Base-by-base conservation (phyloP, 2,888 invertebrate genomes). In the Sycophila texana region DNA sequence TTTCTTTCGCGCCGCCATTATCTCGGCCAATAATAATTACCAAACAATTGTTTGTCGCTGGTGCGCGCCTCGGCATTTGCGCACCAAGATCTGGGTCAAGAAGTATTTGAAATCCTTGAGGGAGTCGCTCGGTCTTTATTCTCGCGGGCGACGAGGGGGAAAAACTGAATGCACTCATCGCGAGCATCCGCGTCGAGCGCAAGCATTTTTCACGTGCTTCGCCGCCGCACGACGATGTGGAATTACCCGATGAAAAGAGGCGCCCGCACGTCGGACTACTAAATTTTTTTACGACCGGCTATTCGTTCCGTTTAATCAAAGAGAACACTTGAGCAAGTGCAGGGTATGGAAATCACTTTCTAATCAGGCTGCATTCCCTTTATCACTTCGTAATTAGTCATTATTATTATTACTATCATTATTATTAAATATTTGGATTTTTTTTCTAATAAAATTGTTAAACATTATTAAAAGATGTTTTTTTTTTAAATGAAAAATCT, bases 71-170 rank as follows among this genome's bases (percentile, higher is more conserved):
- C 49, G 55, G 20, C 61, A 20, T 22, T 18, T 51, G 20, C 22
- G 30, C 84, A 76, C 81, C 86, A 89, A 89, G 88, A 89, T 90
- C 88, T 89, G 87, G 90, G 89, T 89, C 89, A 88, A 88, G 88
- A 84, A 87, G 86, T 87, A 75, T 82, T 87, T 87, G 85, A 84
- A 85, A 88, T 89, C 89, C 89, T 89, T 90, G 89, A 87, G 71
- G 67, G 65, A 82, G 82, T 83, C 77, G 80, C 80, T n/a, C 79
- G 81, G 51, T 63, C 68, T 71, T 65, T 65, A 65, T 22, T 51
- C 49, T 39, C 53, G 14, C 49, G 30, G 4, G 51, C 30, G 63
- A 20, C 26, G 13, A 51, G 55, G 53, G 5, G 7, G 70, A 18
- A 60, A 51, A 67, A 18, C 7, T 30, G 7, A 61, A 49, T n/a